Conservation (phyloP, 1,140 invertebrate species). For the Eulimnadia texana region DNA sequence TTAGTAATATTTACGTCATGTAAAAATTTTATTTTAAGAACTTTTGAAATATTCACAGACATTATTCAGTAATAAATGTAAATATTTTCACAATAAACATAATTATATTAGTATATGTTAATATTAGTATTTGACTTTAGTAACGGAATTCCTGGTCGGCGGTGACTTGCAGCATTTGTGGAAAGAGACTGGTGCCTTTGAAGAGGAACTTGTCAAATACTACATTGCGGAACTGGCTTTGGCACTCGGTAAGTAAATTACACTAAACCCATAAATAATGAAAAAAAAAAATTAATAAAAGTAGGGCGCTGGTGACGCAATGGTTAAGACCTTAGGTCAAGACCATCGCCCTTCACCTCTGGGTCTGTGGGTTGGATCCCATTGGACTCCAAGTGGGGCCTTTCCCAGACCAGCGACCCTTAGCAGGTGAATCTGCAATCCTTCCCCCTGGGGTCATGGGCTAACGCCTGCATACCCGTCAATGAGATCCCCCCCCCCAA, state of each 20-base stretch:
- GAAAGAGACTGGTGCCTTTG: slow-evolving; percentile 48
- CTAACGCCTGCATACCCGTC: no score
- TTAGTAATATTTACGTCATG: not conserved
- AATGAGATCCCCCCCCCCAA: no score
- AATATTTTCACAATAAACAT: not conserved
- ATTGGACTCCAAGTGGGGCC: no score
- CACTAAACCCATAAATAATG: not conserved
- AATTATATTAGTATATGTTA: not conserved
- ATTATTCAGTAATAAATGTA: not conserved
- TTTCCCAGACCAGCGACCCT: no score
- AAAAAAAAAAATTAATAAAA: not conserved
- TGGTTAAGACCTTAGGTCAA: no score
- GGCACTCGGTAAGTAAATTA: slow-evolving; percentile 50
- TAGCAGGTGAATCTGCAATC: no score
- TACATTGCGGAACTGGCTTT: slow-evolving; percentile 71
- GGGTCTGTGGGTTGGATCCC: no score
- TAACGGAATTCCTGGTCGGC: slow-evolving; percentile 61
- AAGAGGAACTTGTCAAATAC: slow-evolving; percentile 57
- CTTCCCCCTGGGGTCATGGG: no score
- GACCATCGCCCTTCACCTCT: no score
- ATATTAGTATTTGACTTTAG: no score
- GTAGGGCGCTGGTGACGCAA: no score
- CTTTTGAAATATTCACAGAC: not conserved
- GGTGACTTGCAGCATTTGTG: slow-evolving; percentile 63
- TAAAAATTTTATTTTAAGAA: not conserved